Percentiles rank a stretch among this genome's conserved stretches.
These are phyloP conservation scores for Trigoniulus corallinus DNA, from an alignment of 1,140 invertebrate genomes.

Conservation along the genomic window DNA sequence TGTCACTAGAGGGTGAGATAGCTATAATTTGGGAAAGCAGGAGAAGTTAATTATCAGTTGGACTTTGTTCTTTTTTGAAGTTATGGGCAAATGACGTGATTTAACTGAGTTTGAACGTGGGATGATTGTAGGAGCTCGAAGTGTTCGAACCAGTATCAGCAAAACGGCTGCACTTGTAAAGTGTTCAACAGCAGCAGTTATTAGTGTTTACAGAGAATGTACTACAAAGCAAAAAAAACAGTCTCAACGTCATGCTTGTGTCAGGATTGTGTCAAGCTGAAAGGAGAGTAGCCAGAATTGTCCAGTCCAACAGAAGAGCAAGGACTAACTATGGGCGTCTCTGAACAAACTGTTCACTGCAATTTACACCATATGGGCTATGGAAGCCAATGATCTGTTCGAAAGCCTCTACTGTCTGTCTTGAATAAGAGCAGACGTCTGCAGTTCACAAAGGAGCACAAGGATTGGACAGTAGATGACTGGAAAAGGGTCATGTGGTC, in stretches of 20 bases:
- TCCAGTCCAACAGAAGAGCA: background rate
- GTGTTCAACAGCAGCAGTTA: background rate
- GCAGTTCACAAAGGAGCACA: too few species aligned
- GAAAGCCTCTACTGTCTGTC: too few species aligned
- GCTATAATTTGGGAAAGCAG: background rate
- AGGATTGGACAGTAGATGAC: too few species aligned
- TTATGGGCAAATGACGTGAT: background rate
- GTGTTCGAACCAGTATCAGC: background rate
- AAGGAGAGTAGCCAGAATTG: constrained; percentile 1
- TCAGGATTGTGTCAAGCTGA: background rate
- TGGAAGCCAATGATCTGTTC: too few species aligned
- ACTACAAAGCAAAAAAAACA: background rate
- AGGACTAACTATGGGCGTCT: too few species aligned
- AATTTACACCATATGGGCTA: too few species aligned
- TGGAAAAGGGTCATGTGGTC: too few species aligned
- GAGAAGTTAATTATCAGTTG: background rate
- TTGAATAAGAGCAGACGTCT: too few species aligned
- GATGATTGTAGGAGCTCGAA: constrained; percentile 5
- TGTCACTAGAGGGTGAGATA: too few species aligned
- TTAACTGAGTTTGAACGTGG: constrained; percentile 6
- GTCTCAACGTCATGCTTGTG: background rate
- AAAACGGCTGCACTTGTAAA: background rate
- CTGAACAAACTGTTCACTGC: too few species aligned
- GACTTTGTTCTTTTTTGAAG: background rate
- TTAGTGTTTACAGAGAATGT: background rate